Percentiles rank a stretch among this genome's conserved stretches.
Evolutionary conservation across 1,140 invertebrate genomes (phyloP).

Genomic region (Adoxophyes honmai): DNA sequence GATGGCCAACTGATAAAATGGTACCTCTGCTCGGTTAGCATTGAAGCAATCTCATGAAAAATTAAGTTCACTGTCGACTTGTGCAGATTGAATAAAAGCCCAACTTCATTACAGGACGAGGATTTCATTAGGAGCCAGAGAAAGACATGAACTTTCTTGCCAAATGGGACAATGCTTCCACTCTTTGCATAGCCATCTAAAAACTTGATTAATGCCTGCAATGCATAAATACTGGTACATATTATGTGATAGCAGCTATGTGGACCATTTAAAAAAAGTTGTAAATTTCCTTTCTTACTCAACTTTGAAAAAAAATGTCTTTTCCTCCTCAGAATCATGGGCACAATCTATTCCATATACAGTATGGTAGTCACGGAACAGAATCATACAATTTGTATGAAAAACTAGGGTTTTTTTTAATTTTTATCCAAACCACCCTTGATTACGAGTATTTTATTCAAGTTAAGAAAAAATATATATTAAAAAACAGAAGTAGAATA

Average conservation of each 20-base stretch:
- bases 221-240: conserved; percentile 25
- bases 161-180: conserved; percentile 40
- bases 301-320: too few species aligned
- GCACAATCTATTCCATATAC: too few species aligned
- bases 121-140: conserved; percentile 54
- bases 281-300: too few species aligned
- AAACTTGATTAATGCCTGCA: conserved; percentile 53
- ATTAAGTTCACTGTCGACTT: conserved; percentile 61
- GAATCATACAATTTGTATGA: too few species aligned
- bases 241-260: background rate
- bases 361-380: too few species aligned
- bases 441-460: too few species aligned
- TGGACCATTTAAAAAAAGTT: too few species aligned
- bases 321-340: too few species aligned
- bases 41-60: conserved; percentile 54
- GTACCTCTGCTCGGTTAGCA: conserved; percentile 46
- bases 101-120: conserved; percentile 55
- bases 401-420: too few species aligned
- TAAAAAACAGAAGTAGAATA: too few species aligned
- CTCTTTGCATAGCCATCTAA: conserved; percentile 42
- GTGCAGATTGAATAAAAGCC: conserved; percentile 52
- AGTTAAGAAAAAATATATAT: too few species aligned
- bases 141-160: conserved; percentile 67
- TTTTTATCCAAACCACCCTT: too few species aligned
- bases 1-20: conserved; percentile 66